These are phyloP conservation scores for Drosophila emarginata DNA, from an alignment of 2,888 invertebrate species.

Conservation along the genomic window DNA sequence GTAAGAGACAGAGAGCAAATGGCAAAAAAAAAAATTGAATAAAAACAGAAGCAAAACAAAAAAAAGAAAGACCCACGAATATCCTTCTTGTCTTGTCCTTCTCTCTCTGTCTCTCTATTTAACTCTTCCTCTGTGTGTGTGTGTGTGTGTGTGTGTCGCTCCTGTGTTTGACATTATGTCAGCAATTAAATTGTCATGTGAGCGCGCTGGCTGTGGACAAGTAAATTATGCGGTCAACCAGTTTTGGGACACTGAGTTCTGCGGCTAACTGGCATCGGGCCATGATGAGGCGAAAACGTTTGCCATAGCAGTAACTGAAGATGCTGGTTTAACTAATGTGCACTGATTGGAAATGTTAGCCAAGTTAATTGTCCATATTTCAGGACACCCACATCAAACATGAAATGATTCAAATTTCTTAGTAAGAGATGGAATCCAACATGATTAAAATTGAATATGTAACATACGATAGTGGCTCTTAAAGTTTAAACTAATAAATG, in stretches of 20 bases:
- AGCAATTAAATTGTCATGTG: slow-evolving; percentile 73
- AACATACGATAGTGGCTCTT: too few species aligned
- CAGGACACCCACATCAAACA: background rate
- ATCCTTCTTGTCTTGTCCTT: slow-evolving; percentile 22
- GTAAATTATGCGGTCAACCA: slow-evolving; percentile 66
- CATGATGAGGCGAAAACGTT: background rate
- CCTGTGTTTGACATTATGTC: slow-evolving; percentile 61
- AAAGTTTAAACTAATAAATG: too few species aligned
- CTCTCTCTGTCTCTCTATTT: background rate
- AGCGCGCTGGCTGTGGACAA: slow-evolving; percentile 43
- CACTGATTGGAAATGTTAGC: slow-evolving; percentile 1
- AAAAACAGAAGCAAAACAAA: background rate
- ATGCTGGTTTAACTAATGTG: slow-evolving; percentile 7
- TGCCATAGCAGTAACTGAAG: background rate
- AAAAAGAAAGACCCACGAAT: slow-evolving; percentile 13
- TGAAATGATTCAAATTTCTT: background rate
- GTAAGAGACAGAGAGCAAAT: background rate
- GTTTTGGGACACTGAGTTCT: slow-evolving; percentile 32
- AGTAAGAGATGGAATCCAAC: too few species aligned
- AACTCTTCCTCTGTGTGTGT: background rate
- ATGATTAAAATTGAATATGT: too few species aligned
- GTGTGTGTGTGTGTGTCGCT: slow-evolving; percentile 44
- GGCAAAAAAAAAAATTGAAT: too few species aligned
- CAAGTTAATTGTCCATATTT: background rate
- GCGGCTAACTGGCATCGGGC: slow-evolving; percentile 7